Base-by-base conservation (phyloP, 2,888 invertebrate species). In the Aspidapion aeneum region DNA sequence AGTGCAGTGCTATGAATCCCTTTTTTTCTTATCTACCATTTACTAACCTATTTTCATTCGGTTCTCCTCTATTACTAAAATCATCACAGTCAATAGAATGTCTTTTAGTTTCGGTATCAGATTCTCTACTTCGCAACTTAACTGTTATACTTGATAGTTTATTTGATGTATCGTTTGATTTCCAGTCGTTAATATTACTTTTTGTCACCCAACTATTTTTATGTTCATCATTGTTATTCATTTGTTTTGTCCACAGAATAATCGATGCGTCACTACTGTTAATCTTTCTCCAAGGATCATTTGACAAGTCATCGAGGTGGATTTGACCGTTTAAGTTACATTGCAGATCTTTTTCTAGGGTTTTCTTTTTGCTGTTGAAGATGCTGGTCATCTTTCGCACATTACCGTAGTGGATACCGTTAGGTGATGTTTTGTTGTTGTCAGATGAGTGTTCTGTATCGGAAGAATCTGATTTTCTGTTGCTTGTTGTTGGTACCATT, bases 41-140 rank as follows among this genome's bases (percentile, higher is more conserved):
- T n/a, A n/a, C n/a, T 52, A 69, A 73, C 57, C 69, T 70, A 51
- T 72, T 71, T 3, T 79, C 74, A 18, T 7, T 18, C 66, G 74
- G 74, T 16, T 66, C 64, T 66, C 74, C 74, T 12, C 64, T 64
- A 50, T 55, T 67, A 69, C 83, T 83, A 49, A 82, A 80, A 72
- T 85, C 85, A 69, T 84, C 85, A 1, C 84, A 84, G 0, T 85
- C 85, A 66, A 86, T 85, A 0, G 85, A 85, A 70, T 85, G 85
- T 3, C 85, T 75, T 71, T 85, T 85, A 17, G 71, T 65, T 22
- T 78, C 77, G 22, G 68, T 73, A 21, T 74, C 74, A 16, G 71
- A 68, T 52, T 71, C 69, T 21, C 69, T 71, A 66, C 71, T 71
- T 70, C 73, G 72, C 12, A 71, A n/a, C n/a, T n/a, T 35, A 7